phyloP scores from a whole-genome alignment of 2,797 vertebrate genomes.

The Hipposideros larvatus region DNA sequence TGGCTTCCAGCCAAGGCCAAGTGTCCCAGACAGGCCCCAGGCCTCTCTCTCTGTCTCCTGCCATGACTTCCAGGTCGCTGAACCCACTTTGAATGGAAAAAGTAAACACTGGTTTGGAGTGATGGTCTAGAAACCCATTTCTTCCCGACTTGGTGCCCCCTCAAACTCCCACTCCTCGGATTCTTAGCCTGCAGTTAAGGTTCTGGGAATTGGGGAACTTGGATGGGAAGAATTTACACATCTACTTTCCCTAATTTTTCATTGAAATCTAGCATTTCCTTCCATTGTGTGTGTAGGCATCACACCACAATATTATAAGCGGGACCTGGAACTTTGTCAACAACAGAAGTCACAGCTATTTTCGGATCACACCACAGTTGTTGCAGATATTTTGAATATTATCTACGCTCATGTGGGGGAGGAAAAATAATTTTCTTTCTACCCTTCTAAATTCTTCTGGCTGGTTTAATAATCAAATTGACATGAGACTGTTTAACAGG shows the following conservation, averaged over 20 bases:
- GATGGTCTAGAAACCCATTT: background rate
- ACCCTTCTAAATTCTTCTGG: background rate
- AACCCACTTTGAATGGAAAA: background rate
- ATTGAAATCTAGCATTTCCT: constrained; percentile 18
- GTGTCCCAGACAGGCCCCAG: too few relatives aligned
- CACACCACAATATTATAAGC: background rate
- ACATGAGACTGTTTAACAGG: background rate
- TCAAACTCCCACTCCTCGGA: background rate
- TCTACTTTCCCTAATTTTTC: background rate
- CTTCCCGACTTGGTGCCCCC: background rate
- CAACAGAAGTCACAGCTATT: background rate
- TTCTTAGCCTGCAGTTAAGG: background rate
- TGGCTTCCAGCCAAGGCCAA: background rate
- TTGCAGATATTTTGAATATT: background rate
- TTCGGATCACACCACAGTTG: background rate
- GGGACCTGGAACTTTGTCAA: background rate
- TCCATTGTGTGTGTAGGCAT: background rate
- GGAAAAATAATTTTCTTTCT: background rate
- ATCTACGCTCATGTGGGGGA: background rate
- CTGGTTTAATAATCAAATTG: background rate
- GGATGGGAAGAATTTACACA: background rate
- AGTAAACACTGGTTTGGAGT: background rate
- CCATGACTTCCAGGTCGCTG: background rate
- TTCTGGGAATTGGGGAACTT: background rate
- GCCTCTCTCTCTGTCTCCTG: background rate